Evolutionary conservation across 2,113 vertebrate species (phyloP), one percentile per base, ranked within the genome.

Genomic region (Indicator indicator): DNA sequence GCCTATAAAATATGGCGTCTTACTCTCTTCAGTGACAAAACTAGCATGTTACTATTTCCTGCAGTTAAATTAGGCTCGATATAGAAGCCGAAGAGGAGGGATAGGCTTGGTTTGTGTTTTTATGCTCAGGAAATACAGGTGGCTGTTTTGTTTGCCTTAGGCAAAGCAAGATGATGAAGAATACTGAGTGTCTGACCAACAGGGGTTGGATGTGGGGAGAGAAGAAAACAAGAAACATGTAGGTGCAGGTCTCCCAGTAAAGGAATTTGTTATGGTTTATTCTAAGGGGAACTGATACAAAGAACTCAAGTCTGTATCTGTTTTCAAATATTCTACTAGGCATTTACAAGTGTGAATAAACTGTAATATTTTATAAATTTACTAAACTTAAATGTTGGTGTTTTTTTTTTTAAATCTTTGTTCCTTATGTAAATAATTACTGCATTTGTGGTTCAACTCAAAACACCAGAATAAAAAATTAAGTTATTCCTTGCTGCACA

Each of bases 221-320:
- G n/a, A 83, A 52, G 56, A 94, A 88, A 90, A 64, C 50, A 58
- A 52, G 83, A 58, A 67, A 58, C 78, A 1, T 79, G 77, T 82
- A 90, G 63, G 67, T 82, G 50, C 83, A 88, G 21, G 63, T 90
- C 62, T 94, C 20, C 80, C 82, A 19, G 58, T 65, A 11, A 75
- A 86, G 67, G 70, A 84, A 87, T 92, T 93, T 90, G 62, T 69
- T 18, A 5, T 54, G 40, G 44, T 84, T 95, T 93, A 48, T 82
- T 93, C 58, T 60, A 62, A 38, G 63, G 62, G 76, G 54, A 75
- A 44, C 44, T 75, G 54, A 79, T 70, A 9, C 12, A 76, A 65
- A 70, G 16, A 88, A 56, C 44, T 82, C 26, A 65, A 85, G 46
- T 19, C 32, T 55, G 5, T 62, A 10, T 79, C 19, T 88, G 24